Percentiles rank a stretch among this genome's conserved stretches.
These are phyloP conservation scores for Terebella lapidaria DNA, from an alignment of 2,888 invertebrate genomes.

Conservation along the genomic window DNA sequence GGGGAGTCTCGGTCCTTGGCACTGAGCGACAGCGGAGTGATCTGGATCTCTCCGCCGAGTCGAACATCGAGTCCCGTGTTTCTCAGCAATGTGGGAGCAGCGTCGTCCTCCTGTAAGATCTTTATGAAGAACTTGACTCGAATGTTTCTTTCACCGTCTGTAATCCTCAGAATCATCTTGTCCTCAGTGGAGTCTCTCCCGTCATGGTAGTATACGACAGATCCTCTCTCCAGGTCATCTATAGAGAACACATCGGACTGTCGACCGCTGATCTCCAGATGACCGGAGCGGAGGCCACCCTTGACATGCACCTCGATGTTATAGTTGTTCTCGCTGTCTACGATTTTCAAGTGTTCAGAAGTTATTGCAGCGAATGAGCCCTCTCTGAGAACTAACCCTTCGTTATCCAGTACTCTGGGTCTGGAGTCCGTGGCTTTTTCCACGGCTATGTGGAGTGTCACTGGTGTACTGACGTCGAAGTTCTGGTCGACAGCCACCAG, in stretches of 20 bases:
- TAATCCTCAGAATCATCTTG: constrained; percentile 43
- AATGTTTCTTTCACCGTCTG: constrained; percentile 43
- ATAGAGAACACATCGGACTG: constrained; percentile 40
- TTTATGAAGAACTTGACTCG: constrained; percentile 45
- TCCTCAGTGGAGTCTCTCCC: constrained; percentile 45
- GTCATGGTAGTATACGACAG: constrained; percentile 45
- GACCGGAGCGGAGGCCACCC: constrained; percentile 45
- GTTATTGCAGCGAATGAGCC: constrained; percentile 46
- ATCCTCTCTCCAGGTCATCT: constrained; percentile 35
- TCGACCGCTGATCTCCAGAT: constrained; percentile 37
- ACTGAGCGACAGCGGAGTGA: constrained; percentile 35
- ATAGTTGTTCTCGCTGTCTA: constrained; percentile 47
- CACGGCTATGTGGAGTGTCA: constrained; percentile 48
- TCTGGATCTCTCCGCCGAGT: constrained; percentile 41
- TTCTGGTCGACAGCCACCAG: constrained; percentile 47
- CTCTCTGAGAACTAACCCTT: constrained; percentile 45
- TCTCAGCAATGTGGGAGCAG: constrained; percentile 43
- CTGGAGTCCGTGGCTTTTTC: constrained; percentile 39
- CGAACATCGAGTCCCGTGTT: constrained; percentile 46
- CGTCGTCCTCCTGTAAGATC: constrained; percentile 51
- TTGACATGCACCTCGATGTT: constrained; percentile 39
- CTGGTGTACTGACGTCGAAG: constrained; percentile 43
- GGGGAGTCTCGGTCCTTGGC: constrained; percentile 48
- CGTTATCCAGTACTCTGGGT: constrained; percentile 43
- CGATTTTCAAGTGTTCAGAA: constrained; percentile 37